Conservation (phyloP, 2,888 invertebrate genomes). For the Psylliodes chrysocephalus region DNA sequence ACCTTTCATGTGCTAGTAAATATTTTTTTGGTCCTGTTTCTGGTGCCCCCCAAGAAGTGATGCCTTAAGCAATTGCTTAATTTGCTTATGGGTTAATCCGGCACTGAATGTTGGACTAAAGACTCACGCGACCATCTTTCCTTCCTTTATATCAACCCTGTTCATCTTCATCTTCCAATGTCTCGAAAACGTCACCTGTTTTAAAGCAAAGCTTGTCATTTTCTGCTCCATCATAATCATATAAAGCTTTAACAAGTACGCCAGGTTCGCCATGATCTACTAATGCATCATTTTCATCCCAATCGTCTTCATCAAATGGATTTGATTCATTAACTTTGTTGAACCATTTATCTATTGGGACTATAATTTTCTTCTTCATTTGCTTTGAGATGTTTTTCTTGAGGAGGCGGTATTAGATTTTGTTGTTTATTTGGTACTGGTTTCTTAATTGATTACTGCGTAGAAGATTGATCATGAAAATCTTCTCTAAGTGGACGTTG, state of each 20-base stretch:
- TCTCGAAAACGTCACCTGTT: too few species aligned
- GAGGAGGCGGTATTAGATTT: slow-evolving; percentile 40
- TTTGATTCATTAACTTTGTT: slow-evolving; percentile 70
- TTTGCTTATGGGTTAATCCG: too few species aligned
- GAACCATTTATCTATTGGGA: too few species aligned
- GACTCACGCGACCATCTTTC: slow-evolving; percentile 93
- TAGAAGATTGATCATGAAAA: slow-evolving; percentile 71
- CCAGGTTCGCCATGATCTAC: slow-evolving; percentile 95
- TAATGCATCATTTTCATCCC: slow-evolving; percentile 83
- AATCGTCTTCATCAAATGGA: slow-evolving; percentile 87
- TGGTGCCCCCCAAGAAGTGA: too few species aligned
- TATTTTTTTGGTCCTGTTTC: too few species aligned
- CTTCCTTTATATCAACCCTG: slow-evolving; percentile 99
- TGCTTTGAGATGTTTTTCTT: slow-evolving; percentile 40
- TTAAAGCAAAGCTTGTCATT: slow-evolving; percentile 96
- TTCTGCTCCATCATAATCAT: slow-evolving; percentile 97
- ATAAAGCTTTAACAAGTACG: slow-evolving; percentile 92
- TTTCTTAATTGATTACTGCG: slow-evolving; percentile 67
- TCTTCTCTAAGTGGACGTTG: slow-evolving; percentile 95
- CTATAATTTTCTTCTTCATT: slow-evolving; percentile 54
- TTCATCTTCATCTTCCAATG: slow-evolving; percentile 97
- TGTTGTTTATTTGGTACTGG: slow-evolving; percentile 57
- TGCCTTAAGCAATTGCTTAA: too few species aligned
- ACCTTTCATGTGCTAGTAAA: too few species aligned
- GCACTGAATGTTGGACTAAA: too few species aligned